A percentile compares a stretch with the other conserved stretches of the same genome.
Conservation (phyloP, 2,888 invertebrate genomes). For the Argyra leucocephala region DNA sequence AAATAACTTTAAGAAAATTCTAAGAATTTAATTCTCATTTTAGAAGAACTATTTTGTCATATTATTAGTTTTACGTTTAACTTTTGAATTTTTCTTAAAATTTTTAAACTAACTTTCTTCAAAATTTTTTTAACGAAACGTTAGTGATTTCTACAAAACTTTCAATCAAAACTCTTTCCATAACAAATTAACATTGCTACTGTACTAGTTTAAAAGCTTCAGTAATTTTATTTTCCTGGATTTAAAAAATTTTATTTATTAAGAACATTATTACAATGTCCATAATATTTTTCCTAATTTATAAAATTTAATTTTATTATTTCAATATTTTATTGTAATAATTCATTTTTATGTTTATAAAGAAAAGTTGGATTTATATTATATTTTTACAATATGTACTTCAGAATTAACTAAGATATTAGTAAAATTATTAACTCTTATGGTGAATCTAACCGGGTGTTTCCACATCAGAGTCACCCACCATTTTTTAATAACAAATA, state of each 20-base stretch:
- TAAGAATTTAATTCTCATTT: no score
- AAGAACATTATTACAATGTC: slow-evolving; percentile 9
- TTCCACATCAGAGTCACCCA: no score
- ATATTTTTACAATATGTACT: no score
- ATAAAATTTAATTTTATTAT: not conserved
- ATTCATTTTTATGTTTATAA: not conserved
- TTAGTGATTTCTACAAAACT: not conserved
- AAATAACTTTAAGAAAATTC: no score
- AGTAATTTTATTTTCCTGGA: slow-evolving; percentile 11
- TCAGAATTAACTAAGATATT: no score
- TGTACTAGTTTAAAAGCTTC: not conserved
- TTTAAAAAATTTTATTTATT: slow-evolving; percentile 11
- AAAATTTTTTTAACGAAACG: not conserved
- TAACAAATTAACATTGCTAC: not conserved
- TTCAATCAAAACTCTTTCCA: not conserved
- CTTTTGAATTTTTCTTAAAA: not conserved
- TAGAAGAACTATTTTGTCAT: no score
- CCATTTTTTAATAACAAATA: no score
- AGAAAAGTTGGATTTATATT: no score
- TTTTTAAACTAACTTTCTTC: not conserved
- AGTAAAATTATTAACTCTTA: no score
- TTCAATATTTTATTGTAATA: not conserved
- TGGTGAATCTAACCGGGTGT: no score
- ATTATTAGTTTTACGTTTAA: no score
- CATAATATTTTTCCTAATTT: not conserved